Evolutionary conservation across 2,888 invertebrate species (phyloP).

Genomic region (Mythimna lalbum): DNA sequence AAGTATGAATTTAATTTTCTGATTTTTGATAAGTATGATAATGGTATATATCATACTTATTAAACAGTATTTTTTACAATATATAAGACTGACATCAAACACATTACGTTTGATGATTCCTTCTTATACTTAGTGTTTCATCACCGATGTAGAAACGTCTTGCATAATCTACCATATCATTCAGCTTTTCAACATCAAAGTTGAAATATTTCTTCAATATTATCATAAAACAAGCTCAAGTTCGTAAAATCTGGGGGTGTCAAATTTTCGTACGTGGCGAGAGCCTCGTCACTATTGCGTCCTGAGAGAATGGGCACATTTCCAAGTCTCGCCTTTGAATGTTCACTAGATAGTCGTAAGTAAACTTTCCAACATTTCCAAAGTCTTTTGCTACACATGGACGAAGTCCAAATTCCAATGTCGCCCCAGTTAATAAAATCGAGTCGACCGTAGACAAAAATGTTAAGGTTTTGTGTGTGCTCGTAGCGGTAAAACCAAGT

Average conservation of each 20-base stretch:
- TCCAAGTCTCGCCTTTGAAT: slow-evolving; percentile 50
- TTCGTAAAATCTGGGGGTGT: slow-evolving; percentile 47
- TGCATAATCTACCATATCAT: slow-evolving; percentile 64
- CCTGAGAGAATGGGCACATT: slow-evolving; percentile 68
- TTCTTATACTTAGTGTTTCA: slow-evolving; percentile 44
- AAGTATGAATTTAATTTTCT: slow-evolving; percentile 73
- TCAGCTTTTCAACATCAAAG: slow-evolving; percentile 61
- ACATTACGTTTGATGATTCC: slow-evolving; percentile 65
- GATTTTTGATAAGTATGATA: too few relatives aligned
- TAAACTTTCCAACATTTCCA: slow-evolving; percentile 64
- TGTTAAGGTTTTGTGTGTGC: slow-evolving; percentile 67
- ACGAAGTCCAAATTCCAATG: slow-evolving; percentile 53
- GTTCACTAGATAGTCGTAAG: slow-evolving; percentile 67
- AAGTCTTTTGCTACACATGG: slow-evolving; percentile 74
- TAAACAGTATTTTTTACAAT: too few relatives aligned
- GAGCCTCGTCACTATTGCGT: slow-evolving; percentile 66
- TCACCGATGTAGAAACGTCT: slow-evolving; percentile 73
- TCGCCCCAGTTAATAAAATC: slow-evolving; percentile 67
- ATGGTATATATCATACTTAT: too few relatives aligned
- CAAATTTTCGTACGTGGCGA: slow-evolving; percentile 36
- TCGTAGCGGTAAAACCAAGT: slow-evolving; percentile 67
- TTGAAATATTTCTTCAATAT: slow-evolving; percentile 60
- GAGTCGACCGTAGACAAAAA: slow-evolving; percentile 70
- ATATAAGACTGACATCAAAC: too few relatives aligned
- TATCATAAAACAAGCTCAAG: slow-evolving; percentile 52